Conservation (phyloP, 2,113 vertebrate species). For the Otus sunia region DNA sequence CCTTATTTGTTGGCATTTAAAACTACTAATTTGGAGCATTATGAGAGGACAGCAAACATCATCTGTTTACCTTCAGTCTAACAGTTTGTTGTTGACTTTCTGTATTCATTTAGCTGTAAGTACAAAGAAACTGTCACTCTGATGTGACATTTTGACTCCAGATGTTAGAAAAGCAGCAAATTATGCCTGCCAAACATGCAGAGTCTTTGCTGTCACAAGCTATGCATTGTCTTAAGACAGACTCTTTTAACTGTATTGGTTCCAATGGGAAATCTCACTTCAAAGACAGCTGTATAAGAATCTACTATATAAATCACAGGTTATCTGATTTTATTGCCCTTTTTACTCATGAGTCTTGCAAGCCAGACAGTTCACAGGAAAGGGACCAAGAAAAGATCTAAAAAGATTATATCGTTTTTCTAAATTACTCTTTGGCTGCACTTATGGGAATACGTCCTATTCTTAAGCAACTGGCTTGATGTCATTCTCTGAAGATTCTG, state of each 20-base stretch:
- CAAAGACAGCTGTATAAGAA: not conserved
- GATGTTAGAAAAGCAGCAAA: constrained; percentile 10
- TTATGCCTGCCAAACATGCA: not conserved
- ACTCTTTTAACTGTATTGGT: not conserved
- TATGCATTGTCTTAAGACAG: not conserved
- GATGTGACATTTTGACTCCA: constrained; percentile 23
- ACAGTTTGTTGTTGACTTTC: not conserved
- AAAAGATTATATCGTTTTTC: not conserved
- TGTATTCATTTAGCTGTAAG: not conserved
- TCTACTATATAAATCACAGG: not conserved
- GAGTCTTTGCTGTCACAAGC: not conserved
- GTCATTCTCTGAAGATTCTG: not conserved
- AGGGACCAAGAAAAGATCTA: not conserved
- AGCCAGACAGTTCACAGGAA: not conserved
- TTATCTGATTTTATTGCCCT: not conserved
- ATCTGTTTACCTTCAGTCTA: constrained; percentile 15
- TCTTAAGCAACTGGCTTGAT: constrained; percentile 3
- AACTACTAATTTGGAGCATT: not conserved
- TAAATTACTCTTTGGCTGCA: not conserved
- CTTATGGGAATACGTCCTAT: not conserved
- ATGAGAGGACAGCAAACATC: not conserved
- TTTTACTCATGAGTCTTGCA: not conserved
- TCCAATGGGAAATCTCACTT: not conserved
- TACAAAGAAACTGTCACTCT: not conserved
- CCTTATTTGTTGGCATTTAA: not conserved